Percentiles rank a stretch among this genome's conserved stretches.
These are phyloP conservation scores for Enteromius treurensis DNA, from an alignment of 2,797 vertebrate genomes.

Conservation along the genomic window DNA sequence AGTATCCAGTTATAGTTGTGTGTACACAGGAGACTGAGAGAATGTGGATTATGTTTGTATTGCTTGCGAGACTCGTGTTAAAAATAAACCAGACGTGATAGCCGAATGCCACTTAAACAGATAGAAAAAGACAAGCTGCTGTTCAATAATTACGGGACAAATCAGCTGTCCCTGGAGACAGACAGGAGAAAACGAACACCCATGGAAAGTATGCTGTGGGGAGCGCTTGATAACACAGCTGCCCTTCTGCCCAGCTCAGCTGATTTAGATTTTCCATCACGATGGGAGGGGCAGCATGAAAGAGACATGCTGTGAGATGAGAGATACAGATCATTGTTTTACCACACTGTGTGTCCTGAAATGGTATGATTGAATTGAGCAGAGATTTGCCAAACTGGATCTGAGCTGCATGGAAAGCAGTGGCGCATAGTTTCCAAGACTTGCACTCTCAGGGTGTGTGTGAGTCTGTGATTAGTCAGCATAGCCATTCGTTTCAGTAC, in stretches of 20 bases:
- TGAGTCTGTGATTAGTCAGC: constrained; percentile 61
- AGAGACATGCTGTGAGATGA: constrained; percentile 26
- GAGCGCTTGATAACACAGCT: constrained; percentile 64
- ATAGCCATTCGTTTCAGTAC: constrained; percentile 46
- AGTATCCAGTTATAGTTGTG: neutral
- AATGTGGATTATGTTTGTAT: constrained; percentile 23
- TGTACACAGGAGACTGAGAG: constrained; percentile 8
- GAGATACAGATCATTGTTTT: constrained; percentile 46
- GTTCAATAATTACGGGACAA: constrained; percentile 44
- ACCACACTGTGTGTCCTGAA: constrained; percentile 41
- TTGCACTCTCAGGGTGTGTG: constrained; percentile 40
- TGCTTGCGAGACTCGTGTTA: constrained; percentile 29
- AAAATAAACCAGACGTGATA: constrained; percentile 56
- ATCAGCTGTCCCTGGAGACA: constrained; percentile 44
- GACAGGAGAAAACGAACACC: constrained; percentile 42
- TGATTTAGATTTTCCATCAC: constrained; percentile 63
- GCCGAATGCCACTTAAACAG: constrained; percentile 52
- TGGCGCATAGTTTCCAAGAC: constrained; percentile 62
- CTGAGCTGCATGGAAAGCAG: constrained; percentile 44
- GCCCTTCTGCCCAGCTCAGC: constrained; percentile 59
- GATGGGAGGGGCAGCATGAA: constrained; percentile 39
- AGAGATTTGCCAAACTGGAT: constrained; percentile 45
- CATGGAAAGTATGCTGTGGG: constrained; percentile 64
- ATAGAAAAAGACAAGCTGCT: constrained; percentile 39
- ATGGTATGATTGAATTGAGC: constrained; percentile 43